Evolutionary conservation across 1,140 invertebrate species (phyloP).

Genomic region (Rhynchophorus ferrugineus): DNA sequence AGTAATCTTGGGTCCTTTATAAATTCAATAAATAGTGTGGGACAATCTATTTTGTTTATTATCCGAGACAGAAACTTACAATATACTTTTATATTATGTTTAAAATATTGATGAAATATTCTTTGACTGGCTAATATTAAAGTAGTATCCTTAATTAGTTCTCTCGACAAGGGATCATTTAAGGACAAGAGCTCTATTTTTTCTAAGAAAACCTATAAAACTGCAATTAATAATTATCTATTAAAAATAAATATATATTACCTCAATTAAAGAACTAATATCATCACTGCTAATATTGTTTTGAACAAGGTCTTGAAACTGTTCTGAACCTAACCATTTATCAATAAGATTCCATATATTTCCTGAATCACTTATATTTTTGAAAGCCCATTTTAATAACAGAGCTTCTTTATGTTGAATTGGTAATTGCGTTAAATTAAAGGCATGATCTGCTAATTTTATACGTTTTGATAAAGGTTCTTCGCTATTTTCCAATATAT

Average conservation of each 20-base stretch:
- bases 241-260: conserved; percentile 1
- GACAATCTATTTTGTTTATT: conserved; percentile 14
- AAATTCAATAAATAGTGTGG: conserved; percentile 14
- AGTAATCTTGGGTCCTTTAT: conserved; percentile 23
- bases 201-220: conserved; percentile 18
- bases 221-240: background rate
- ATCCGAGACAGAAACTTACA: conserved; percentile 20
- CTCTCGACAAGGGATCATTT: background rate
- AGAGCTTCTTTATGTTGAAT: conserved; percentile 24
- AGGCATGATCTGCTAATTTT: conserved; percentile 31
- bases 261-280: conserved; percentile 10
- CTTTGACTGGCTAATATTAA: conserved; percentile 13
- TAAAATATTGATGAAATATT: conserved; percentile 30
- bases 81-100: conserved; percentile 26
- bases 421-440: conserved; percentile 23
- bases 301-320: conserved; percentile 22
- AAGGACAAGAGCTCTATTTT: conserved; percentile 7
- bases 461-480: conserved; percentile 32
- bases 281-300: conserved; percentile 25
- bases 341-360: conserved; percentile 14
- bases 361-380: background rate
- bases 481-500: conserved; percentile 23
- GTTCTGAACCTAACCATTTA: conserved; percentile 24
- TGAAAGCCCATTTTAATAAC: conserved; percentile 29
- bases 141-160: conserved; percentile 14